Evolutionary conservation across 2,113 vertebrate species (phyloP), one percentile per base, ranked within the genome.

Genomic region (Pleuronectes platessa): DNA sequence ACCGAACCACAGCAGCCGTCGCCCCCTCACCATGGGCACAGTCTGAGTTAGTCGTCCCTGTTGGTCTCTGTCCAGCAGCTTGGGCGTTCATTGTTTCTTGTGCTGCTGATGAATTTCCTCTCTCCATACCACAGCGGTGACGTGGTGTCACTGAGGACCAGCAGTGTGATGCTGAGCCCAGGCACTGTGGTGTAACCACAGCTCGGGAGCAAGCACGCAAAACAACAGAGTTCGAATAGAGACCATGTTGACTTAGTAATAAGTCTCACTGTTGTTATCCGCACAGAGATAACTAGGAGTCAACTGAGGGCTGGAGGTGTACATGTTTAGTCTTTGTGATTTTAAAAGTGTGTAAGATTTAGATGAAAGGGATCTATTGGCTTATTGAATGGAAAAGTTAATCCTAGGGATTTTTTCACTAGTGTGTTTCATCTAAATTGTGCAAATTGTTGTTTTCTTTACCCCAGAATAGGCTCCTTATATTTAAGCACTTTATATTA

Each of bases 71-170:
- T 53, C 54, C 77, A 73, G 63, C 56, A 75, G 75, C 73, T 55
- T 69, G 60, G 63, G 35, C 49, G 9, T 75, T 62, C 71, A 42
- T 40, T 40, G 56, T 27, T 86, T 56, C 64, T 76, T 7, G 3
- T 61, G 61, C 71, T 71, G 47, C 61, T 71, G 68, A 45, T 76
- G 15, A 0, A 66, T 85, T 74, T 81, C 82, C 81, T 76, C 58
- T 70, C 2, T 40, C 71, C 87, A 87, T 89, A 78, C 82, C 82
- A 76, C 65, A 86, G 71, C 60, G 37, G 47, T 92, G 87, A 89
- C 71, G 61, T 45, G 59, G 37, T 74, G 71, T 49, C 67, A 76
- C 68, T 10, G 23, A 49, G 31, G 42, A 67, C 54, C 74, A 23
- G 21, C n/a, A 67, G 24, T 5, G 37, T 17, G 76, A 73, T 75